A percentile compares a stretch with the other conserved stretches of the same genome.
These are phyloP conservation scores for Tupaia tana DNA, from an alignment of 2,113 vertebrate genomes.

Conservation along the genomic window DNA sequence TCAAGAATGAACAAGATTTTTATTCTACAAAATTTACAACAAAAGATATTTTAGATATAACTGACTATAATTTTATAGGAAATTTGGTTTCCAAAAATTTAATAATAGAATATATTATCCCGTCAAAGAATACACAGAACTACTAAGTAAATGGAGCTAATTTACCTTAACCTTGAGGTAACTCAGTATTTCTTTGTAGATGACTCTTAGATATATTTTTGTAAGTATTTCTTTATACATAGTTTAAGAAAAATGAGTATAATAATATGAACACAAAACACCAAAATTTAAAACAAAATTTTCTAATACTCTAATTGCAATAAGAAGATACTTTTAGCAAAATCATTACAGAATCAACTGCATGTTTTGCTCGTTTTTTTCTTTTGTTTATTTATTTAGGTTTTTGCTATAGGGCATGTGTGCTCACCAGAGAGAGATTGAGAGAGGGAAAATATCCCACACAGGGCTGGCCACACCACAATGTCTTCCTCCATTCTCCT, in stretches of 20 bases:
- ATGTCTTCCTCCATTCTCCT: too few species aligned
- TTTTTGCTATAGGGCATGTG: too few species aligned
- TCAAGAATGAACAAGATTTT: neutral
- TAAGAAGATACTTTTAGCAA: neutral
- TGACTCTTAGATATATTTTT: constrained; percentile 26
- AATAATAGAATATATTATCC: constrained; percentile 46
- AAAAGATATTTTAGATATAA: constrained; percentile 36
- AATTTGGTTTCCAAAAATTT: constrained; percentile 34
- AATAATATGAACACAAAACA: constrained; percentile 12
- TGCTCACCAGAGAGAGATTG: too few species aligned
- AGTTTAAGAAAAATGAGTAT: constrained; percentile 35
- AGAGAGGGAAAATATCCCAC: too few species aligned
- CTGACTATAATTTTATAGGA: neutral
- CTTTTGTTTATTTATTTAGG: too few species aligned
- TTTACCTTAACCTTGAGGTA: constrained; percentile 37
- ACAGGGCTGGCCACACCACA: too few species aligned
- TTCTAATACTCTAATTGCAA: neutral
- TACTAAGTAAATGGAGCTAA: constrained; percentile 16
- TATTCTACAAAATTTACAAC: neutral
- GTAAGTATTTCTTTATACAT: constrained; percentile 3
- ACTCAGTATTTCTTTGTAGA: constrained; percentile 21
- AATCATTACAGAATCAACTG: neutral
- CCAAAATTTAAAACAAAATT: constrained; percentile 9
- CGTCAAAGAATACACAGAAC: constrained; percentile 16
- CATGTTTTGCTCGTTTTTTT: neutral